phyloP scores from a whole-genome alignment of 2,797 vertebrate genomes.

The Anniella stebbinsi region DNA sequence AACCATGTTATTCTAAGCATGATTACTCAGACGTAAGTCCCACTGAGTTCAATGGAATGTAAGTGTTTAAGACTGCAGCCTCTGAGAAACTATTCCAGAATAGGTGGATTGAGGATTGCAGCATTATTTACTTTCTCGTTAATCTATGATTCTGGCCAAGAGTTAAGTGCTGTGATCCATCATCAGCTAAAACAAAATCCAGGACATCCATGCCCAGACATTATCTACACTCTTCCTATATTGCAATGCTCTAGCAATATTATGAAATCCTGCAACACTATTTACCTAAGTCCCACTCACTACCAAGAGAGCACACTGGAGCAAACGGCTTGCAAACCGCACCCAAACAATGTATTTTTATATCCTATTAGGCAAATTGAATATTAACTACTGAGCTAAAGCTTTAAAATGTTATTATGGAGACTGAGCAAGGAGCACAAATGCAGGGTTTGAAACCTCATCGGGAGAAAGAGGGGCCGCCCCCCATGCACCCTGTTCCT shows the following conservation, averaged over 20 bases:
- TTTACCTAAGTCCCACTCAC: not conserved
- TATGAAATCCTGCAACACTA: conserved; percentile 3
- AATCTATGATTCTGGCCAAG: conserved; percentile 60
- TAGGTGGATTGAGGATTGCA: not conserved
- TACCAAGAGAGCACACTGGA: not conserved
- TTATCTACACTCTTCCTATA: conserved; percentile 20
- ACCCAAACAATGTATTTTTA: conserved; percentile 45
- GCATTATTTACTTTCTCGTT: conserved; percentile 66
- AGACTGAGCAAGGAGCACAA: too few relatives aligned
- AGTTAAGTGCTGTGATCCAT: conserved; percentile 65
- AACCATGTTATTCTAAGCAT: not conserved
- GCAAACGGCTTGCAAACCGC: not conserved
- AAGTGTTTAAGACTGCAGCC: not conserved
- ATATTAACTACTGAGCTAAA: conserved; percentile 28
- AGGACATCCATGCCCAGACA: conserved; percentile 58
- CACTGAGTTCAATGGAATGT: not conserved
- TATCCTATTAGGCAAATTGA: conserved; percentile 48
- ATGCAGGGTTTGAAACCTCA: too few relatives aligned
- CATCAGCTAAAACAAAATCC: conserved; percentile 27
- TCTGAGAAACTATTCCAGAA: not conserved
- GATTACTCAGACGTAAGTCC: not conserved
- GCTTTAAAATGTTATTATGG: not conserved
- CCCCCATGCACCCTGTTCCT: too few relatives aligned
- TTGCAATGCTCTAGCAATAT: conserved; percentile 49
- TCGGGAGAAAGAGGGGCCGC: too few relatives aligned